Evolutionary conservation across 2,888 invertebrate species (phyloP).

Genomic region (Steinernema hermaphroditum): DNA sequence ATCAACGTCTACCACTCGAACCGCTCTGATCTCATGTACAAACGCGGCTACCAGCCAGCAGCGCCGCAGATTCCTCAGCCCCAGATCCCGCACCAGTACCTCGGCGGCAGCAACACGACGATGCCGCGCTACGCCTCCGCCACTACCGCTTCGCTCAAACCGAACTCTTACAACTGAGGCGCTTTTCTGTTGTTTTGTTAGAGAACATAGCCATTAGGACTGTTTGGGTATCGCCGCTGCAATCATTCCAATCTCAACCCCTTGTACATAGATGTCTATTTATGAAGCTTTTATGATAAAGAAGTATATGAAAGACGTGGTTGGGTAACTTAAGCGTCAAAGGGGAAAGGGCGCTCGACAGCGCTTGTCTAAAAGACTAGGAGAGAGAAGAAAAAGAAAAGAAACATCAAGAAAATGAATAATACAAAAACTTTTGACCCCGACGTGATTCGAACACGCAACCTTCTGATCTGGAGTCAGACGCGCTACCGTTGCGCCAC

Average conservation of each 20-base stretch:
- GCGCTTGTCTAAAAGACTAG: too few relatives aligned
- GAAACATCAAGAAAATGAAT: too few relatives aligned
- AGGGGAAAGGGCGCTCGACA: too few relatives aligned
- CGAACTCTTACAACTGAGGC: constrained; percentile 4
- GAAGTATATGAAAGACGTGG: background rate
- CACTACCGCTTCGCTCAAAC: constrained; percentile 24
- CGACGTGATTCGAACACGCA: too few relatives aligned
- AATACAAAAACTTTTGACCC: too few relatives aligned
- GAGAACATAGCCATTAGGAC: background rate
- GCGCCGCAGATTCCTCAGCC: constrained; percentile 28
- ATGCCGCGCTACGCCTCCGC: constrained; percentile 22
- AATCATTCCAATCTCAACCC: constrained; percentile 22
- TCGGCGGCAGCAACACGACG: constrained; percentile 19
- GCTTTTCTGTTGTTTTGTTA: background rate
- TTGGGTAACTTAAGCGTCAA: too few relatives aligned
- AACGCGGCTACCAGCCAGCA: constrained; percentile 24
- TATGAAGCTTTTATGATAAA: constrained; percentile 24
- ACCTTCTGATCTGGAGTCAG: too few relatives aligned
- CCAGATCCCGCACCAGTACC: constrained; percentile 24
- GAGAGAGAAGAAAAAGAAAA: too few relatives aligned
- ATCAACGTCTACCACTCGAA: constrained; percentile 31
- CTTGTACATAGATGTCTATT: constrained; percentile 12
- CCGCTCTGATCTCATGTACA: constrained; percentile 28
- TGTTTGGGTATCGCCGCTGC: background rate
- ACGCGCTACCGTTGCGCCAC: too few relatives aligned